These are phyloP conservation scores for Pseudachorutes palmiensis DNA, from an alignment of 1,140 invertebrate genomes.

Conservation along the genomic window DNA sequence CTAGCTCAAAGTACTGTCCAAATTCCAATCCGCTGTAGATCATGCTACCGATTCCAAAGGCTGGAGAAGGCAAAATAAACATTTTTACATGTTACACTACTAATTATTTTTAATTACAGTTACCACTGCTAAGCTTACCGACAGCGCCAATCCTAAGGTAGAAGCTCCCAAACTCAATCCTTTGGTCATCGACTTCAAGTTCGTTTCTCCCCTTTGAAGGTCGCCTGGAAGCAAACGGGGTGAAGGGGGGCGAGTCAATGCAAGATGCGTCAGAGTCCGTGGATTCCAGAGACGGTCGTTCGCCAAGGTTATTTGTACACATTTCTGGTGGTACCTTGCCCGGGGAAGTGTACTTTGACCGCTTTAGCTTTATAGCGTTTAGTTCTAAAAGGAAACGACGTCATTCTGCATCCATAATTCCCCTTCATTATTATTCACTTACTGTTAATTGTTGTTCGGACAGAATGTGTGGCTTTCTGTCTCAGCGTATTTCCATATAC, in stretches of 20 bases:
- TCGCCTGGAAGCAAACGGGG: not conserved
- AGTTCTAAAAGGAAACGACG: not conserved
- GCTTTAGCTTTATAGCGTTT: not conserved
- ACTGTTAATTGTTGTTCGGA: constrained; percentile 28
- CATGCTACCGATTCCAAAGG: constrained; percentile 89
- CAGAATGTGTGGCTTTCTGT: constrained; percentile 46
- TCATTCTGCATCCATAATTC: not conserved
- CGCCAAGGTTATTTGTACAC: not conserved
- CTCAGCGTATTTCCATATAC: constrained; percentile 64
- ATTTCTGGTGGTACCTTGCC: not conserved
- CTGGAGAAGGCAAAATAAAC: constrained; percentile 45
- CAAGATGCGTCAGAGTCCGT: too few species aligned
- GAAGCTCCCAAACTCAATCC: constrained; percentile 33
- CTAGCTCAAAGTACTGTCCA: constrained; percentile 83
- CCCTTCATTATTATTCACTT: not conserved
- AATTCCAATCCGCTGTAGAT: constrained; percentile 90
- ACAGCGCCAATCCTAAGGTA: constrained; percentile 34
- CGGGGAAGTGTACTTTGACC: not conserved
- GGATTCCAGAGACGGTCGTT: too few species aligned
- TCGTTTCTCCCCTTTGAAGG: not conserved
- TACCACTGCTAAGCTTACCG: too few species aligned
- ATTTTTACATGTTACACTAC: too few species aligned
- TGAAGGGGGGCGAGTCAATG: not conserved
- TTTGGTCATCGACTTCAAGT: constrained; percentile 16
- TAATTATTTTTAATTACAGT: too few species aligned